phyloP scores from a whole-genome alignment of 2,888 invertebrate genomes.

The Amphimallon solstitiale region DNA sequence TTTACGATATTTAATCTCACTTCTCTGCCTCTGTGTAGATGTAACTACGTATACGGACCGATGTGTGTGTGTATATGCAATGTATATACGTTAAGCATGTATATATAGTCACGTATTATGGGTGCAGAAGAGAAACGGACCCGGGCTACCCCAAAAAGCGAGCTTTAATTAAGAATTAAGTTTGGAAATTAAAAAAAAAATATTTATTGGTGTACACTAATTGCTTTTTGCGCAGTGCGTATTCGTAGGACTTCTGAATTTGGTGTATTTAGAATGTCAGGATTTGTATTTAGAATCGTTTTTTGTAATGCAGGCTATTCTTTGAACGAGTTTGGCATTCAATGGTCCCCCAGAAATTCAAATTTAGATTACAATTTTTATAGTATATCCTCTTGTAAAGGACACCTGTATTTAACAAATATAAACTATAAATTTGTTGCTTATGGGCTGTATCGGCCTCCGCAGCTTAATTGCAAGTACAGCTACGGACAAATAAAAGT shows the following conservation, averaged over 20 bases:
- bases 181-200: constrained; percentile 31
- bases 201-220: constrained; percentile 17
- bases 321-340: no score
- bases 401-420: no score
- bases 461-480: no score
- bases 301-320: no score
- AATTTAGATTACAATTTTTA: no score
- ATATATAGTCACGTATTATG: neutral
- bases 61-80: neutral
- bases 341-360: no score
- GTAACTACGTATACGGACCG: constrained; percentile 11
- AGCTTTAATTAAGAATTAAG: constrained; percentile 31
- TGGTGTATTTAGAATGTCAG: no score
- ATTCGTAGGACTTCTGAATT: neutral
- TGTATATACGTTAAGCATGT: neutral
- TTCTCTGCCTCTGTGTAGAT: constrained; percentile 17
- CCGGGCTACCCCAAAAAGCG: neutral
- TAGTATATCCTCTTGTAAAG: no score
- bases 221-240: constrained; percentile 22
- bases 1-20: constrained; percentile 58
- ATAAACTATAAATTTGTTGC: no score
- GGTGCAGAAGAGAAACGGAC: neutral
- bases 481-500: no score
- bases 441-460: no score
- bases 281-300: no score